phyloP scores from a whole-genome alignment of 2,113 vertebrate species.

The Aspiorhynchus laticeps region DNA sequence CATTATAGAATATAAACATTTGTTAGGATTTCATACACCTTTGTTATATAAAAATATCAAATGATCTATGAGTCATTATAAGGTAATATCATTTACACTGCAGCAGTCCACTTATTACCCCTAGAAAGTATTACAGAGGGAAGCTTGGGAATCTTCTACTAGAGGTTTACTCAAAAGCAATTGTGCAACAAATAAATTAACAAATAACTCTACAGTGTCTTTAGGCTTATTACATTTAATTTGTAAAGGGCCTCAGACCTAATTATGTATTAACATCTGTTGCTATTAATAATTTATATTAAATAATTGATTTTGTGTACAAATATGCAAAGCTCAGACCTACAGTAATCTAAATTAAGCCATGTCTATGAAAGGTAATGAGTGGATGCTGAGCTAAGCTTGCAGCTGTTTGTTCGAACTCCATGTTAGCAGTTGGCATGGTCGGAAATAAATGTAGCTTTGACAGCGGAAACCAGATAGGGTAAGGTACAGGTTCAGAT shows the following conservation, averaged over 20 bases:
- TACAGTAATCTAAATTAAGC: neutral
- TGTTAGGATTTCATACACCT: too few relatives aligned
- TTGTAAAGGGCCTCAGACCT: neutral
- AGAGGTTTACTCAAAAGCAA: too few relatives aligned
- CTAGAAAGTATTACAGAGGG: neutral
- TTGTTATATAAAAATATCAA: too few relatives aligned
- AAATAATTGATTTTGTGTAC: neutral
- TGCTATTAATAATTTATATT: neutral
- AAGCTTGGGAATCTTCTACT: neutral
- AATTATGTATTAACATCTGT: neutral
- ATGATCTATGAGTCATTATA: too few relatives aligned
- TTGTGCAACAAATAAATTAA: too few relatives aligned
- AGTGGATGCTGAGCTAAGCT: constrained; percentile 5
- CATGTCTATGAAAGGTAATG: neutral
- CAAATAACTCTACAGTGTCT: too few relatives aligned
- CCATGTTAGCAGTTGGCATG: neutral
- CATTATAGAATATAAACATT: too few relatives aligned
- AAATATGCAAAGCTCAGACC: neutral
- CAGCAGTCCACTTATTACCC: neutral
- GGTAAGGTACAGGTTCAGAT: neutral
- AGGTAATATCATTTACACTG: neutral
- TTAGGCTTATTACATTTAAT: neutral
- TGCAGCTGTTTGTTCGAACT: constrained; percentile 21
- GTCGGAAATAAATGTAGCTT: constrained; percentile 30
- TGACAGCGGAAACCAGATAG: constrained; percentile 7